Percentiles rank a stretch among this genome's conserved stretches.
Evolutionary conservation across 2,888 invertebrate species (phyloP).

Genomic region (Troides aeacus): DNA sequence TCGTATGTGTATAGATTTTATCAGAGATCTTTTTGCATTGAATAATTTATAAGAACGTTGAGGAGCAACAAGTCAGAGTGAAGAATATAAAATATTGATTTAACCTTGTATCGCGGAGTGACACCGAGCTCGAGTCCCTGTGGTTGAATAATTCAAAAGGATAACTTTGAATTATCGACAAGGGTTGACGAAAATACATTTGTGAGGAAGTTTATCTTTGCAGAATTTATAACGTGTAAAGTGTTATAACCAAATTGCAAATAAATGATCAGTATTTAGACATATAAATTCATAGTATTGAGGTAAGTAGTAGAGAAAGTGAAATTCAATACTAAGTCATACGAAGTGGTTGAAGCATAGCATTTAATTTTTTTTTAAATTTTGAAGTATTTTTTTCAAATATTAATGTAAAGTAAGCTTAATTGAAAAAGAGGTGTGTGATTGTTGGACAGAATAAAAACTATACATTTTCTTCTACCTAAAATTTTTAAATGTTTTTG

Average conservation of each 20-base stretch:
- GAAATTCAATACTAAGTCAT: no score
- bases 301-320: no score
- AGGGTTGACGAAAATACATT: slow-evolving; percentile 23
- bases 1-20: not conserved
- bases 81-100: slow-evolving; percentile 26
- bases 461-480: no score
- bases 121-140: slow-evolving; percentile 11
- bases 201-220: slow-evolving; percentile 1
- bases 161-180: slow-evolving; percentile 23
- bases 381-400: no score
- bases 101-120: slow-evolving; percentile 21
- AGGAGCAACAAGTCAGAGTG: slow-evolving; percentile 20
- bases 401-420: no score
- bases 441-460: no score
- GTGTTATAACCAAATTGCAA: not conserved
- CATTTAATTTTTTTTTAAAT: no score
- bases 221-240: not conserved
- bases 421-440: no score
- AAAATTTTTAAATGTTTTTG: no score
- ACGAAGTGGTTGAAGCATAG: no score
- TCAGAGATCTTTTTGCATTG: slow-evolving; percentile 5
- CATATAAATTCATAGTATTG: no score
- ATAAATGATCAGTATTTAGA: not conserved
- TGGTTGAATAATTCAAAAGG: slow-evolving; percentile 22
- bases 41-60: slow-evolving; percentile 24